Conservation (phyloP, 2,113 vertebrate species). For the Tachuris rubrigastra region DNA sequence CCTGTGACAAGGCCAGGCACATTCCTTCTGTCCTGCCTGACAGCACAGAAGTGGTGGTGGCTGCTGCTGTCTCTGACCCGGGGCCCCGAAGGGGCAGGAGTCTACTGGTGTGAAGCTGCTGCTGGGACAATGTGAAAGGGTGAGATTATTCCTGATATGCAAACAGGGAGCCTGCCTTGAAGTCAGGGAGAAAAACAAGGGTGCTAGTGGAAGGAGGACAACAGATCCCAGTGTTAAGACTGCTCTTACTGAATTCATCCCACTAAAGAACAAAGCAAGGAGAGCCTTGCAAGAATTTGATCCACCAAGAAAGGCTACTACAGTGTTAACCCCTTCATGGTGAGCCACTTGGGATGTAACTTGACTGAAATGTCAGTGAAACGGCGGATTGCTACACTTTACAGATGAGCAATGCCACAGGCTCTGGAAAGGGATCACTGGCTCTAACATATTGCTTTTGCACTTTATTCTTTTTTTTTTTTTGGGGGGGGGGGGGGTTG, state of each 20-base stretch:
- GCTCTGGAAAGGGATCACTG: background rate
- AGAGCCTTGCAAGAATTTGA: conserved; percentile 48
- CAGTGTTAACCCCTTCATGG: background rate
- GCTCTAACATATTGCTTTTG: background rate
- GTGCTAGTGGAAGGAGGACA: background rate
- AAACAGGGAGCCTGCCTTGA: background rate
- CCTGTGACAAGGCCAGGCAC: background rate
- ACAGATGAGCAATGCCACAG: background rate
- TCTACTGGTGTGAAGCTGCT: conserved; percentile 17
- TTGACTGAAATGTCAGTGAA: background rate
- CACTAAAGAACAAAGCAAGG: conserved; percentile 51
- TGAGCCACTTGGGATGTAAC: background rate
- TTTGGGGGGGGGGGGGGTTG: background rate
- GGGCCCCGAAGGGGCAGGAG: background rate
- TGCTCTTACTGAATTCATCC: conserved; percentile 9
- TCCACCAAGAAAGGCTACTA: background rate
- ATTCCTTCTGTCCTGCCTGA: background rate
- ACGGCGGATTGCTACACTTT: fast-evolving
- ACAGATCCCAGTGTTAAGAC: background rate
- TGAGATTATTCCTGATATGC: background rate
- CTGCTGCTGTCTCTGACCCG: background rate
- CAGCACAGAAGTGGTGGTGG: background rate
- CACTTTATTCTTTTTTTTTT: background rate
- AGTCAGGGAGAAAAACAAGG: background rate
- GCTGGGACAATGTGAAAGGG: background rate